phyloP scores from a whole-genome alignment of 2,888 invertebrate species.

The Laspeyria flexula region DNA sequence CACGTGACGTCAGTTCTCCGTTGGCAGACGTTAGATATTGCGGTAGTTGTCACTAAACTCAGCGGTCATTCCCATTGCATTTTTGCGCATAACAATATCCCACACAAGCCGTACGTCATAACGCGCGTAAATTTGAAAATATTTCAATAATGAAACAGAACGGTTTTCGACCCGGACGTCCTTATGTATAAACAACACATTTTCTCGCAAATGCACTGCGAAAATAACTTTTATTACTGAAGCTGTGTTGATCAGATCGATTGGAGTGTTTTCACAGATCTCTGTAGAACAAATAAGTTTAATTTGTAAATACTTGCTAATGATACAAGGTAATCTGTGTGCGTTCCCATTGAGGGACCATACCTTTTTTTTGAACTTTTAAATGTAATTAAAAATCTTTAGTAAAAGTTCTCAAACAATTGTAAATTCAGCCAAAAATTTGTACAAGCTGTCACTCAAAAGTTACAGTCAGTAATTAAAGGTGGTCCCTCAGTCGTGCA shows the following conservation, averaged over 20 bases:
- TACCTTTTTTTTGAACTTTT: no score
- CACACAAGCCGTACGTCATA: constrained; percentile 21
- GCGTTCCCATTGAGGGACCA: no score
- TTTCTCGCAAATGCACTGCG: constrained; percentile 34
- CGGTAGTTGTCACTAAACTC: constrained; percentile 10
- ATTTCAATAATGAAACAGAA: constrained; percentile 32
- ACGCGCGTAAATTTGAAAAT: constrained; percentile 28
- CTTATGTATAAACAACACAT: constrained; percentile 48
- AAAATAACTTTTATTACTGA: constrained; percentile 54
- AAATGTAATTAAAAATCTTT: no score
- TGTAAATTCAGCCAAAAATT: no score
- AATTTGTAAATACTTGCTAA: background rate
- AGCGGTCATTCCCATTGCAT: constrained; percentile 30
- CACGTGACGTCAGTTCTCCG: constrained; percentile 4
- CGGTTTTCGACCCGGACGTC: constrained; percentile 48
- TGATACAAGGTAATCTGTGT: no score
- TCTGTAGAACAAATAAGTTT: background rate
- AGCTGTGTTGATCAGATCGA: constrained; percentile 21
- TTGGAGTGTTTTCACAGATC: constrained; percentile 18
- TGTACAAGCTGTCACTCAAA: no score
- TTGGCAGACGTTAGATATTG: constrained; percentile 2
- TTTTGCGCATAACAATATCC: constrained; percentile 19
- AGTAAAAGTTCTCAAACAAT: no score
- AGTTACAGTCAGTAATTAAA: no score
- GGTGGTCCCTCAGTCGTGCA: no score